Evolutionary conservation across 92 coral and sea anemone genomes (phyloP), one percentile per base, ranked within the genome.

Genomic region (Siderastrea siderea): DNA sequence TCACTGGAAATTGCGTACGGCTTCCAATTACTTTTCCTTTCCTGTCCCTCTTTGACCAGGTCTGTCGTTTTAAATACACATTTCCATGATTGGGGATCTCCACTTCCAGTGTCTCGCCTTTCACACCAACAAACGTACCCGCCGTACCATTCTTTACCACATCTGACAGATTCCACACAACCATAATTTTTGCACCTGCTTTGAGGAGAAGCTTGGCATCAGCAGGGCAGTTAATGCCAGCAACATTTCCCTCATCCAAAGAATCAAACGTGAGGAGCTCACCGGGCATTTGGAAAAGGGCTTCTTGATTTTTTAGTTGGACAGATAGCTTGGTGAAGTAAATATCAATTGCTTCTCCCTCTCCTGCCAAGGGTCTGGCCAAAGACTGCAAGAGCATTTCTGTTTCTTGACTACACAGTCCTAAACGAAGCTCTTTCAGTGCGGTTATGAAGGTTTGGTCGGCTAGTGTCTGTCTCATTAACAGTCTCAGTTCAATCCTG

Each of bases 131-230:
- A 70, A 91, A 74, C 13, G 6, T 75, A 17, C 94, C 94, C 44
- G 86, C 17, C 1, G 78, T 72, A 10, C 89, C 92, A 79, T 92
- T 91, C 67, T 88, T 81, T 3, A 86, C 53, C 19, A 73, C 67
- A 7, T 73, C 86, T 3, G 78, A 52, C 6, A 87, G 38, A 54
- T 92, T 92, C 84, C 88, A 92, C 1, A 88, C 53, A 15, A 88
- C 51, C 95, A 92, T 88, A 0, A 92, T 90, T 15, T 88, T 92
- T 3, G 68, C 81, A 5, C 69, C 71, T 15, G 38, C 47, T 17
- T 88, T 88, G 7, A 88, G 16, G 1, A 81, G 45, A 9, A 88
- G 67, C 47, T 44, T 65, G 5, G 7, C 5, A 1, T 82, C 82
- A 8, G 86, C 83, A 5, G 78, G 87, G 60, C 86, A 87, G 38